Evolutionary conservation across 2,113 vertebrate species (phyloP).

Genomic region (human (Homo sapiens)): DNA sequence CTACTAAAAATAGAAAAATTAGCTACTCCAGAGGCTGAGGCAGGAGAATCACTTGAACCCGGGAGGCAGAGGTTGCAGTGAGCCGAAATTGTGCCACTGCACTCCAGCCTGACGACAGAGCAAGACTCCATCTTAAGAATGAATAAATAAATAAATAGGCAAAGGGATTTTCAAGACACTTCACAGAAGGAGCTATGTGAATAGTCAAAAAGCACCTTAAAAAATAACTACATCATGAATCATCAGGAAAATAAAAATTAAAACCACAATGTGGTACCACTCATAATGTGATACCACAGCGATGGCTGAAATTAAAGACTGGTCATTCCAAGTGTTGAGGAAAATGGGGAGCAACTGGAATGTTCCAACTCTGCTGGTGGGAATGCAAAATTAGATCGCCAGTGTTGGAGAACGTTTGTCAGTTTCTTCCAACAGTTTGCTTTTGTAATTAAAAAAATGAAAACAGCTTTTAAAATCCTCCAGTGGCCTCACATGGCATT

Average conservation of each 20-base stretch:
- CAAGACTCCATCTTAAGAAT: no score
- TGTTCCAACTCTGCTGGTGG: rapidly evolving
- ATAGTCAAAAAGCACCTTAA: neutral
- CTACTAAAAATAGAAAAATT: no score
- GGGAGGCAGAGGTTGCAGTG: no score
- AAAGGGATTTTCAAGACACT: neutral
- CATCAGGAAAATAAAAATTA: neutral
- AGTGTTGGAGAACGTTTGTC: neutral
- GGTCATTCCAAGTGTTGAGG: neutral
- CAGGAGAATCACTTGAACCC: no score
- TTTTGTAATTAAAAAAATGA: neutral
- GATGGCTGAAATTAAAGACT: neutral
- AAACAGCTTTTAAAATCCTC: neutral
- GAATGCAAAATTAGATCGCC: neutral
- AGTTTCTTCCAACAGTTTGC: neutral
- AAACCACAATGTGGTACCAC: neutral
- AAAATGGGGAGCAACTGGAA: neutral
- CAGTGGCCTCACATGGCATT: neutral
- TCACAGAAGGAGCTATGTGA: neutral
- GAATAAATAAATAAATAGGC: neutral
- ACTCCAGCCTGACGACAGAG: no score
- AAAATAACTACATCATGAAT: neutral
- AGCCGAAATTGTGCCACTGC: no score
- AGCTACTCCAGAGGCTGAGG: no score
- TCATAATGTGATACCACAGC: rapidly evolving